Conservation (phyloP, 1,140 invertebrate species). For the Rhyacophila brunnea region DNA sequence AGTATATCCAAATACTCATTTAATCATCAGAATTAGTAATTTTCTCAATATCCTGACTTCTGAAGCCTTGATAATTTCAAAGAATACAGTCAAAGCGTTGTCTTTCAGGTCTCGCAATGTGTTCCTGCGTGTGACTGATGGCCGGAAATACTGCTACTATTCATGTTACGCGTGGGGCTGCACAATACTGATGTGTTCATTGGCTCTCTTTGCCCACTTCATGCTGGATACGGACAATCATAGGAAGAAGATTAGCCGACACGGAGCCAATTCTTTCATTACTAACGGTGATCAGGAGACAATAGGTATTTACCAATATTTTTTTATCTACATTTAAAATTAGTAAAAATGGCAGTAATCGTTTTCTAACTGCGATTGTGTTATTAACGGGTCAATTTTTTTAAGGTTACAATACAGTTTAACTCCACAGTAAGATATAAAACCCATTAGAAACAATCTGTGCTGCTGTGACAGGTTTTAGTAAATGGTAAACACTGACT, state of each 20-base stretch:
- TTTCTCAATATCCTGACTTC: too few relatives aligned
- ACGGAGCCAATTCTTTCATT: constrained; percentile 42
- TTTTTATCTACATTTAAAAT: neutral
- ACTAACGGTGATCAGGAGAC: constrained; percentile 63
- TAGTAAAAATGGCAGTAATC: constrained; percentile 8
- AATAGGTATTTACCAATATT: constrained; percentile 49
- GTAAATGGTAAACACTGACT: neutral
- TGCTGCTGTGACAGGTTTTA: neutral
- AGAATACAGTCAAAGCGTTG: too few relatives aligned
- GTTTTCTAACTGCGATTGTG: too few relatives aligned
- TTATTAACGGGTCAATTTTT: too few relatives aligned
- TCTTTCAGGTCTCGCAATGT: constrained; percentile 74
- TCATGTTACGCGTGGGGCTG: constrained; percentile 76
- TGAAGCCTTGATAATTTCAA: too few relatives aligned
- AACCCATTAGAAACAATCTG: neutral
- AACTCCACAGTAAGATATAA: neutral
- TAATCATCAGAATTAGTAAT: too few relatives aligned
- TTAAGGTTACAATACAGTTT: too few relatives aligned
- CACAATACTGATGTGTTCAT: constrained; percentile 64
- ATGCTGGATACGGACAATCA: constrained; percentile 68
- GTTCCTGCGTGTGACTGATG: constrained; percentile 77
- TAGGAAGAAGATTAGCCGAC: constrained; percentile 42
- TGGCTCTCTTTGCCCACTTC: constrained; percentile 78
- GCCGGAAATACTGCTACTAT: constrained; percentile 82
- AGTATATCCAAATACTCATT: too few relatives aligned